Conservation (phyloP, 2,113 vertebrate species). For the Cyanoramphus novaezelandiae region DNA sequence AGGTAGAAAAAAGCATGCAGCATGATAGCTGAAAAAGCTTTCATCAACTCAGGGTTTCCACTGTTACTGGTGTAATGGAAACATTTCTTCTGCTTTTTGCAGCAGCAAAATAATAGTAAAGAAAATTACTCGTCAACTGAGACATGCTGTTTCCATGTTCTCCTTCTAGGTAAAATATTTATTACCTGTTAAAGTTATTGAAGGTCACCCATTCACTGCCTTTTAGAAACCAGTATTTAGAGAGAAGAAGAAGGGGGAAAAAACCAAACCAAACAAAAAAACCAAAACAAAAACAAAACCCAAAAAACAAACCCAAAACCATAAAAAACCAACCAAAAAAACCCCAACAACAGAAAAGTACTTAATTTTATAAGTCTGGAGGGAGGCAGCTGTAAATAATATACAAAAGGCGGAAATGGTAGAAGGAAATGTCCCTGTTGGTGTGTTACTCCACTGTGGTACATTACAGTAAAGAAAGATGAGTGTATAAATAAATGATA, state of each 20-base stretch:
- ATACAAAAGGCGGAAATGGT: not conserved
- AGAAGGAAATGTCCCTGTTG: not conserved
- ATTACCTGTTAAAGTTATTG: not conserved
- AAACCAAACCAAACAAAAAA: not conserved
- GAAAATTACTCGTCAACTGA: constrained; percentile 6
- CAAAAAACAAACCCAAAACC: too few relatives aligned
- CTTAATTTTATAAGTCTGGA: not conserved
- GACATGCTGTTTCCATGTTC: not conserved
- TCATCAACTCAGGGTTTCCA: not conserved
- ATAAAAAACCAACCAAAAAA: not conserved
- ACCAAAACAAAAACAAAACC: too few relatives aligned
- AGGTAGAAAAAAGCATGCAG: not conserved
- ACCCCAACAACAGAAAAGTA: not conserved
- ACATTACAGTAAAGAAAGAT: not conserved
- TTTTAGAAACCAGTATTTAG: not conserved
- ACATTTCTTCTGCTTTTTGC: not conserved
- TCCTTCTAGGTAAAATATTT: constrained; percentile 44
- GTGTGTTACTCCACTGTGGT: not conserved
- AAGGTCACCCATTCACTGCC: not conserved
- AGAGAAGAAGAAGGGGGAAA: not conserved
- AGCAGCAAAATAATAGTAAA: constrained; percentile 15
- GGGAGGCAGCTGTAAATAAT: not conserved
- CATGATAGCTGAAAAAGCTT: not conserved
- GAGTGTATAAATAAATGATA: not conserved
- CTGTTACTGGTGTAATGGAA: constrained; percentile 22